These are phyloP conservation scores for Rhea pennata DNA, from an alignment of 2,113 vertebrate genomes.

Conservation along the genomic window DNA sequence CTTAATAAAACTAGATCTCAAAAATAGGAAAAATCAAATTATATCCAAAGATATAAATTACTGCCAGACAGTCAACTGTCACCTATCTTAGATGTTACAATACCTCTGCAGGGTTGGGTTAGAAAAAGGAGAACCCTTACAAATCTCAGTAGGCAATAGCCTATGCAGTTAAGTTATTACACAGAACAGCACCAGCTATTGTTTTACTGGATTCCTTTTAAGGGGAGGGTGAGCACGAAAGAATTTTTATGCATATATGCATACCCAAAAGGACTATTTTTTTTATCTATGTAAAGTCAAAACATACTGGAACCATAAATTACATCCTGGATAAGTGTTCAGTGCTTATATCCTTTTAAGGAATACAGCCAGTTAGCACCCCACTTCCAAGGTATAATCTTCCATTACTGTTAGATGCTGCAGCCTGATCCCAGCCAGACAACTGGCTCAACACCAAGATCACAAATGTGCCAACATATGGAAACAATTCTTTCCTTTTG, in stretches of 20 bases:
- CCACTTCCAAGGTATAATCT: conserved; percentile 65
- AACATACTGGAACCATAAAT: conserved; percentile 61
- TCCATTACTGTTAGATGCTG: conserved; percentile 57
- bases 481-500: conserved; percentile 60
- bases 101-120: background rate
- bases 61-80: background rate
- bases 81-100: background rate
- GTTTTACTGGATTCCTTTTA: conserved; percentile 8
- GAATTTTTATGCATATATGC: conserved; percentile 63
- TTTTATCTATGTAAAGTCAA: conserved; percentile 58
- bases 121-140: background rate
- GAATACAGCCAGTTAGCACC: conserved; percentile 49
- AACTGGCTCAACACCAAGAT: conserved; percentile 55
- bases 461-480: conserved; percentile 52
- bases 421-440: conserved; percentile 62
- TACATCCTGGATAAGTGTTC: conserved; percentile 20
- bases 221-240: background rate
- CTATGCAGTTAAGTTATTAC: background rate
- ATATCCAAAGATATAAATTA: background rate
- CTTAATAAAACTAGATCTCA: background rate
- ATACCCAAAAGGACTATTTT: conserved; percentile 40
- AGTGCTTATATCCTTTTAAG: conserved; percentile 59
- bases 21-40: background rate
- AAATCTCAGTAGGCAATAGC: background rate
- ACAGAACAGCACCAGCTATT: conserved; percentile 16